A percentile compares a stretch with the other conserved stretches of the same genome.
phyloP scores from a whole-genome alignment of 2,113 vertebrate species.

The Zosterops borbonicus region DNA sequence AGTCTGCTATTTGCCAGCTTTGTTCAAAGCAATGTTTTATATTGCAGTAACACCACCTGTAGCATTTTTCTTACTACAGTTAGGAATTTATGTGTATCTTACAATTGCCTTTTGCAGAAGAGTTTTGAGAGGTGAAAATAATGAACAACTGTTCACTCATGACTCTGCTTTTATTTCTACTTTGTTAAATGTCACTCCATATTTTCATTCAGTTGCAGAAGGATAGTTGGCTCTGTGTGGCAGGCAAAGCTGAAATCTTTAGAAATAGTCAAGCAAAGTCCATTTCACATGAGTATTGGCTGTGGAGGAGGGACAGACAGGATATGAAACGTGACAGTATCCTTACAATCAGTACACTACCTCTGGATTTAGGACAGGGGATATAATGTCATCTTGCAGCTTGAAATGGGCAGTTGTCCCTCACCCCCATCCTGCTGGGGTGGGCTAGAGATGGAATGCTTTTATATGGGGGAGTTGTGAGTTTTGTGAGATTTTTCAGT shows the following conservation, averaged over 20 bases:
- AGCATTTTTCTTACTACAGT: background rate
- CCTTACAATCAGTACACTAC: background rate
- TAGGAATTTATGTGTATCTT: background rate
- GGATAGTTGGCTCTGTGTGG: background rate
- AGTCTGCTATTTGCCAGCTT: background rate
- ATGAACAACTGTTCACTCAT: background rate
- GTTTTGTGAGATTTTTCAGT: background rate
- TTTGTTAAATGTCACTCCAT: background rate
- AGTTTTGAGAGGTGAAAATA: background rate
- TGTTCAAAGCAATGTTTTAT: background rate
- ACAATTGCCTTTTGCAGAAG: background rate
- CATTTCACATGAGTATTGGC: background rate
- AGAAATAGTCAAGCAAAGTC: background rate
- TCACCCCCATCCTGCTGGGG: background rate
- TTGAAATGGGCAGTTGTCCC: background rate
- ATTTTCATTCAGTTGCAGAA: background rate
- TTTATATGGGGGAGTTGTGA: background rate
- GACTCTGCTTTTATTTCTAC: background rate
- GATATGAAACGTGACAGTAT: background rate
- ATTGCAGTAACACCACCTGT: background rate
- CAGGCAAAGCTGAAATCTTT: background rate
- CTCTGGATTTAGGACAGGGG: background rate
- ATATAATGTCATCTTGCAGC: background rate
- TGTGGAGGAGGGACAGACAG: background rate
- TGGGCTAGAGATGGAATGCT: background rate